Base-by-base conservation (phyloP, 2,888 invertebrate species). In the Oxytorus armatus region DNA sequence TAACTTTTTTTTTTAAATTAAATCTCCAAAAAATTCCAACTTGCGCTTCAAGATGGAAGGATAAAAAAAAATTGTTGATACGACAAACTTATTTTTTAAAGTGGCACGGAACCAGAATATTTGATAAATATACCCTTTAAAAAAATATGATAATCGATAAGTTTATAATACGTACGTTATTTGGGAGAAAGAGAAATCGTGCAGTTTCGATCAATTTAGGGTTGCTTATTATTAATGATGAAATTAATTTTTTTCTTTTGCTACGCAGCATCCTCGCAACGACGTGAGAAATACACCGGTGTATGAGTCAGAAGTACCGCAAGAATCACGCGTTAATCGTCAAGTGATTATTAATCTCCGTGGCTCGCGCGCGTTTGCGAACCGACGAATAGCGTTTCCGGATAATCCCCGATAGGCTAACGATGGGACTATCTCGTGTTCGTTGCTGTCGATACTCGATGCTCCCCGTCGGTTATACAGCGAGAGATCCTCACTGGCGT, bases 401-500 rank as follows among this genome's bases (percentile, higher is more conserved):
- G 73, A 69, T 77, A 72, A 80, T 74, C 61, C 42, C 11, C 72
- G 47, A 29, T 66, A 33, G 55, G 7, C 18, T 53, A 42, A 66
- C 59, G 49, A 57, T 39, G 47, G n/a, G 39, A 14, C 25, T 42
- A 33, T 61, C 33, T 14, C n/a, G 36, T 53, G 18, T 53, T 21
- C 33, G 42, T 72, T 51, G 57, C 18, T 51, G 39, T 47, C n/a
- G 59, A 55, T 63, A 77, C 75, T 74, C 47, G 42, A 61, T 61
- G 65, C 49, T 65, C 53, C 61, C n/a, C n/a, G 36, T 59, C 69
- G 44, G 55, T n/a, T n/a, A 18, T 74, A 53, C 47, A 42, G 49
- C 76, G 57, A 74, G 49, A 68, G 70, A 66, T 82, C 53, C 47
- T 47, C 75, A 57, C 77, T 57, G 33, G 44, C 51, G 57, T 57